phyloP scores from a whole-genome alignment of 2,797 vertebrate species.

The Botia almorhae region DNA sequence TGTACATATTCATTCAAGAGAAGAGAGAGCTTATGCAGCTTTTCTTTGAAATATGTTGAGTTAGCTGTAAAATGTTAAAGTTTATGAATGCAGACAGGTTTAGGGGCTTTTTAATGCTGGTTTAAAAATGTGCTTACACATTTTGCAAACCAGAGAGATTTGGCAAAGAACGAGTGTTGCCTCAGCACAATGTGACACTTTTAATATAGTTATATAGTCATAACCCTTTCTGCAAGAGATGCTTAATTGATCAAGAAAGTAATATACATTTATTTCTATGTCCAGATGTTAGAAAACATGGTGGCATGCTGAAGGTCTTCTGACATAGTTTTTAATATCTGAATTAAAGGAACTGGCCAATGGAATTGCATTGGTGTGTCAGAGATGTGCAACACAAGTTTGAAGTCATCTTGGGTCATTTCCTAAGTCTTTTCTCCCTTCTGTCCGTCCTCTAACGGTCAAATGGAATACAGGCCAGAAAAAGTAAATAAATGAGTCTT shows the following conservation, averaged over 20 bases:
- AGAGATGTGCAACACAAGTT: neutral
- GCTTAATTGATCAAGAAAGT: neutral
- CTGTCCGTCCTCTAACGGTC: neutral
- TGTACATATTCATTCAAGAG: constrained; percentile 5
- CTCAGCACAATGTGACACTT: neutral
- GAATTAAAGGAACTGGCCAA: constrained; percentile 67
- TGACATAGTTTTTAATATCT: neutral
- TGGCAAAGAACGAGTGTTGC: constrained; percentile 10
- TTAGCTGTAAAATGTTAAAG: neutral
- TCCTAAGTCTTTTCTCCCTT: neutral
- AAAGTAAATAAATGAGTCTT: neutral
- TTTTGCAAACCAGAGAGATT: constrained; percentile 6
- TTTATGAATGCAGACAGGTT: constrained; percentile 18
- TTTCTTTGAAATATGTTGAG: neutral
- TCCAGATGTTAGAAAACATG: no score
- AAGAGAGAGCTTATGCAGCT: constrained; percentile 2
- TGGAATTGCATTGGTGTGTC: constrained; percentile 64
- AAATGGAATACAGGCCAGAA: neutral
- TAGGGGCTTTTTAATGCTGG: constrained; percentile 5
- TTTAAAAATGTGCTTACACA: constrained; percentile 20
- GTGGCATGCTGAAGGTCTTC: neutral
- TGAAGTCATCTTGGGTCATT: neutral
- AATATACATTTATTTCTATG: neutral
- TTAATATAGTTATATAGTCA: neutral
- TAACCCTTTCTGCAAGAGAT: neutral